Evolutionary conservation across 2,113 vertebrate species (phyloP).

Genomic region (Ictidomys tridecemlineatus): DNA sequence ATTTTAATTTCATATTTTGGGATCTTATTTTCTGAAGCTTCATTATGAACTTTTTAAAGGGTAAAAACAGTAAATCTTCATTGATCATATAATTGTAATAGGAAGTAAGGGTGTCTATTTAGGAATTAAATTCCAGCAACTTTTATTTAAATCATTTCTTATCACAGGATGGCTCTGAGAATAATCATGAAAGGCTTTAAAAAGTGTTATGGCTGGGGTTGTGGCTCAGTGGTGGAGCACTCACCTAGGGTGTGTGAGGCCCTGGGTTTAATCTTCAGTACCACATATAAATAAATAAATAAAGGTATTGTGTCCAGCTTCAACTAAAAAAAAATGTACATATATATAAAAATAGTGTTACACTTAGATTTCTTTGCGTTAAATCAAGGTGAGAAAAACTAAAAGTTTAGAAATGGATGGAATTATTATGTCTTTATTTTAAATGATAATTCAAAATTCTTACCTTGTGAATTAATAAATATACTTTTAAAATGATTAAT

Average conservation of each 20-base stretch:
- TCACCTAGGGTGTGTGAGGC: too few species aligned
- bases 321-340: too few species aligned
- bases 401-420: conserved; percentile 83
- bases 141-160: conserved; percentile 51
- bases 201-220: not conserved
- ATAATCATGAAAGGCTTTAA: conserved; percentile 29
- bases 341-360: not conserved
- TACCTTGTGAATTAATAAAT: conserved; percentile 36
- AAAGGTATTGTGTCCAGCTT: too few species aligned
- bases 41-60: not conserved
- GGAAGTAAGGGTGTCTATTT: conserved; percentile 1
- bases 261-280: too few species aligned
- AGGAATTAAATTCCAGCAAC: conserved; percentile 19
- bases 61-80: not conserved
- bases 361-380: too few species aligned
- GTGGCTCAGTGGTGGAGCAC: too few species aligned
- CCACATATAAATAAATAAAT: too few species aligned
- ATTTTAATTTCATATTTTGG: conserved; percentile 62
- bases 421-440: conserved; percentile 57
- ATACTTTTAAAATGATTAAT: conserved; percentile 21
- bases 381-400: conserved; percentile 76
- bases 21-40: conserved; percentile 31
- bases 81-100: conserved; percentile 20
- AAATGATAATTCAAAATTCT: conserved; percentile 55
- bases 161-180: conserved; percentile 79